Evolutionary conservation across 2,888 invertebrate genomes (phyloP), one percentile per base, ranked within the genome.

Genomic region (Ectropis crepuscularia): DNA sequence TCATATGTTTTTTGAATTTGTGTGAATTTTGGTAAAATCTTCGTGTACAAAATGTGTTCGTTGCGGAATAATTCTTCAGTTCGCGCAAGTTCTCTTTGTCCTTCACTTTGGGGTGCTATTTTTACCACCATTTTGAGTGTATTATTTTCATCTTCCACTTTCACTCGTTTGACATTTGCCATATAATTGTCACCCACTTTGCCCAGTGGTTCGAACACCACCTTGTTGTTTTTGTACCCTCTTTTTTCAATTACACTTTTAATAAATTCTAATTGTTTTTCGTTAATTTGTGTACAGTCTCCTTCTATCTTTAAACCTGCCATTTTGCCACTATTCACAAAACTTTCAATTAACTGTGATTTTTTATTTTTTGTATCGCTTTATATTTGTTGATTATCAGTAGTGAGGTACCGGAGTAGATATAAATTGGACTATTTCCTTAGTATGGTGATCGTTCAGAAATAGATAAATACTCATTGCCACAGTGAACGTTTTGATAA

Each of bases 121-220:
- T 84, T 84, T 0, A 73, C 80, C 5, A 84, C 68, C 69, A 82
- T 81, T 53, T 76, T 79, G n/a, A 81, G 74, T 5, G 54, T 53
- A 8, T 65, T 76, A 64, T 65, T 61, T 64, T 69, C 69, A 8
- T 74, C 66, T 57, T 73, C 57, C 5, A 75, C 69, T 7, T 47
- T 70, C 5, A 78, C 67, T 61, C 76, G 76, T 55, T 75, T 74
- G 0, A 77, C 73, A 46, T 69, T 72, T 10, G 77, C 73, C 4
- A 69, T 61, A 38, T 75, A 79, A 54, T 79, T 80, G 38, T 81
- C 80, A 28, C 79, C 80, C 1, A 65, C 63, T 53, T 73, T 62
- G 0, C 79, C 79, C 0, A 78, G 70, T n/a, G 66, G 49, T 16
- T 67, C 65, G 0, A 74, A 41, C 6, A 36, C 10, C 2, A 71